These are phyloP conservation scores for Danionella dracula DNA, from an alignment of 2,797 vertebrate species.

Conservation along the genomic window DNA sequence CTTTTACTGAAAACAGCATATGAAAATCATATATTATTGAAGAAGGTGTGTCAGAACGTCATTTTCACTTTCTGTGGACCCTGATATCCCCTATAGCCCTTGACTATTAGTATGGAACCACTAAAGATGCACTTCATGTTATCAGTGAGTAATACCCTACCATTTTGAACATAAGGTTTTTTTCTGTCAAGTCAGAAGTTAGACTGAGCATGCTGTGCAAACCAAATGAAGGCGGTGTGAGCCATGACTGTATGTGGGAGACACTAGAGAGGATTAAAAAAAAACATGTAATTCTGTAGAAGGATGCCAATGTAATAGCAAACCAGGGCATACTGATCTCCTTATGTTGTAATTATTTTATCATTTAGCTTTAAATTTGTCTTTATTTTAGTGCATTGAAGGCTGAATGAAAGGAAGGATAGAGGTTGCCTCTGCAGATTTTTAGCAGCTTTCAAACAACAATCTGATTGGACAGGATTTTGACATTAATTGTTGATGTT, in stretches of 20 bases:
- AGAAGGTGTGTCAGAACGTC: not conserved
- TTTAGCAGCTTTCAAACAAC: constrained; percentile 26
- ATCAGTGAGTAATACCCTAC: not conserved
- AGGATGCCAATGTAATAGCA: not conserved
- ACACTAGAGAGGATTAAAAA: not conserved
- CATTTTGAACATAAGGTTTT: not conserved
- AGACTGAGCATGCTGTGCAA: not conserved
- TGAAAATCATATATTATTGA: too few relatives aligned
- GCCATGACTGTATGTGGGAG: not conserved
- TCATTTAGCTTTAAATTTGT: too few relatives aligned
- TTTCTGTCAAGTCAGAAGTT: constrained; percentile 16
- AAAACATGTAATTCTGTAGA: not conserved
- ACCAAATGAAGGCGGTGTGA: not conserved
- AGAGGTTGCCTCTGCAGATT: not conserved
- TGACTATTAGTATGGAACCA: not conserved
- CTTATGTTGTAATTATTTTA: too few relatives aligned
- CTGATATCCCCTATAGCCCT: not conserved
- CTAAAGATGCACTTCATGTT: not conserved
- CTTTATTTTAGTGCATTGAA: too few relatives aligned
- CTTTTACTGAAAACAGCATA: too few relatives aligned
- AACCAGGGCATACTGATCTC: too few relatives aligned
- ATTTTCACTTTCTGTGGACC: not conserved
- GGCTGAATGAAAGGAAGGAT: constrained; percentile 5
- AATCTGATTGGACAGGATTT: constrained; percentile 30
- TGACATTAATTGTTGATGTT: constrained; percentile 40